These are phyloP conservation scores for Congeria kusceri DNA, from an alignment of 2,888 invertebrate species.

Conservation along the genomic window DNA sequence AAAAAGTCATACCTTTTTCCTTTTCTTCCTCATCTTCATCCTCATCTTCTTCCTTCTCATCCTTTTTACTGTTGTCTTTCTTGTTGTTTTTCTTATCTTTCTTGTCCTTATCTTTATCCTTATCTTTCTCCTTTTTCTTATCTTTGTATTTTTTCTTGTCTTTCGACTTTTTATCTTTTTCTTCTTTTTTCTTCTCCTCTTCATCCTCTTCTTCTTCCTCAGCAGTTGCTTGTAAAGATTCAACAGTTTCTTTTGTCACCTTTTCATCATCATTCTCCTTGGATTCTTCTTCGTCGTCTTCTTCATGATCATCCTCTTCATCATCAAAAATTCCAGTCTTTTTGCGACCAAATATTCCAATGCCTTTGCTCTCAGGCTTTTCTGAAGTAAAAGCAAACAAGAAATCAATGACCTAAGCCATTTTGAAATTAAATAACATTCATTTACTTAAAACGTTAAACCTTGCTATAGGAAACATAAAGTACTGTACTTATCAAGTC, in stretches of 20 bases:
- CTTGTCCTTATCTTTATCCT: slow-evolving; percentile 23
- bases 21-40: slow-evolving; percentile 40
- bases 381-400: slow-evolving; percentile 12
- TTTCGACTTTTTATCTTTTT: slow-evolving; percentile 28
- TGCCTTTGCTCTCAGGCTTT: slow-evolving; percentile 45
- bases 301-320: slow-evolving; percentile 58
- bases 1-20: slow-evolving; percentile 29
- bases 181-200: slow-evolving; percentile 36
- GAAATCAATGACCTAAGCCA: slow-evolving; percentile 3
- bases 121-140: slow-evolving; percentile 45
- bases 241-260: slow-evolving; percentile 15
- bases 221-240: slow-evolving; percentile 13
- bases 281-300: slow-evolving; percentile 39
- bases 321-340: slow-evolving; percentile 67
- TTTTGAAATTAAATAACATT: neutral
- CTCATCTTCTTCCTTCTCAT: slow-evolving; percentile 27
- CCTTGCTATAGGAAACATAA: too few species aligned
- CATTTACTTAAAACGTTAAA: too few species aligned
- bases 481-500: too few species aligned
- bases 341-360: slow-evolving; percentile 63
- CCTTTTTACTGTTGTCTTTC: slow-evolving; percentile 27
- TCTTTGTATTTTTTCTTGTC: slow-evolving; percentile 28
- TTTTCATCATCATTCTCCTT: slow-evolving; percentile 25
- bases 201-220: slow-evolving; percentile 26
- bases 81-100: slow-evolving; percentile 39